These are phyloP conservation scores for Leptobrachium ailaonicum DNA, from an alignment of 2,113 vertebrate genomes.

Conservation along the genomic window DNA sequence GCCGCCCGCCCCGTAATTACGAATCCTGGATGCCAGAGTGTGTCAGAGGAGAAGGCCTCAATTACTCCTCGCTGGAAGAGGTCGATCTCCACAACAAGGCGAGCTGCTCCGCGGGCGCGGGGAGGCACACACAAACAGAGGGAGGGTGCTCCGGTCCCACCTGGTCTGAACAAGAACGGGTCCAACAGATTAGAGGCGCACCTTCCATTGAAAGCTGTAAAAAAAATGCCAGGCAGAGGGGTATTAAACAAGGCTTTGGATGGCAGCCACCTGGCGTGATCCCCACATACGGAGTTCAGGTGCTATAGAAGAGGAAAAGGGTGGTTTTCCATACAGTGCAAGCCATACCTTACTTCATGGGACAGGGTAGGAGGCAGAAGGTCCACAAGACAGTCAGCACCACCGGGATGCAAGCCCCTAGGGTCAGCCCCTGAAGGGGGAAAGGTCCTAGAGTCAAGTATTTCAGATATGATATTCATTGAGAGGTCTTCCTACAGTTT, in stretches of 20 bases:
- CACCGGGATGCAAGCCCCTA: too few relatives aligned
- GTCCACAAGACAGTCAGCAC: too few relatives aligned
- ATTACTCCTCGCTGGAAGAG: background rate
- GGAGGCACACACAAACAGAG: background rate
- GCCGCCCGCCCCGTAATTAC: slow-evolving; percentile 9
- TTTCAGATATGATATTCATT: too few relatives aligned
- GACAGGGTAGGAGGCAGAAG: too few relatives aligned
- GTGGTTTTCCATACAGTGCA: too few relatives aligned
- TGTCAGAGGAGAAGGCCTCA: background rate
- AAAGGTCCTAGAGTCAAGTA: too few relatives aligned
- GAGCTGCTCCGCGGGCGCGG: background rate
- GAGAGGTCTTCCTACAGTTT: too few relatives aligned
- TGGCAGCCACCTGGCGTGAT: slow-evolving; percentile 17
- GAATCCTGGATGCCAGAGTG: slow-evolving; percentile 9
- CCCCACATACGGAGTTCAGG: background rate
- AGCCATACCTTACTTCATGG: too few relatives aligned
- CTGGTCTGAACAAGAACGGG: slow-evolving; percentile 24
- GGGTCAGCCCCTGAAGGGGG: too few relatives aligned
- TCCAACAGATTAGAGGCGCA: slow-evolving; percentile 16
- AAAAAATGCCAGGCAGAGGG: slow-evolving; percentile 11
- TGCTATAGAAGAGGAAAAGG: background rate
- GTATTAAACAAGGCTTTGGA: slow-evolving; percentile 28
- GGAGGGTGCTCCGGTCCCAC: slow-evolving; percentile 9
- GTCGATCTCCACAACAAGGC: slow-evolving; percentile 1
- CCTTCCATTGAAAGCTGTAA: slow-evolving; percentile 35